These are phyloP conservation scores for Xestia c-nigrum DNA, from an alignment of 2,888 invertebrate species.

Conservation along the genomic window DNA sequence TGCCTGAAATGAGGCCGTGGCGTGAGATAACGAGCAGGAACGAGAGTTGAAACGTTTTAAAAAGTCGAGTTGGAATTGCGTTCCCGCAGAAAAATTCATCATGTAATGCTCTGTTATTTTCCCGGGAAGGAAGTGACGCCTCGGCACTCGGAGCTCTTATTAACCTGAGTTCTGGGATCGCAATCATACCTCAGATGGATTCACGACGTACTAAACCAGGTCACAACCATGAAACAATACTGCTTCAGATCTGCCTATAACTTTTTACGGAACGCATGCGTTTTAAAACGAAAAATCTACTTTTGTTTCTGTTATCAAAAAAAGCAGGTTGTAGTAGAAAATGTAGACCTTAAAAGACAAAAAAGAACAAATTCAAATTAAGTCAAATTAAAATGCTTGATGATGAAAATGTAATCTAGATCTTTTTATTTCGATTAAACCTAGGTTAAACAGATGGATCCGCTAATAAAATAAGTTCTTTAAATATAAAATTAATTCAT, in stretches of 20 bases:
- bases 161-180: conserved; percentile 78
- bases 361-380: not conserved
- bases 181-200: conserved; percentile 74
- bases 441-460: not conserved
- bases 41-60: conserved; percentile 76
- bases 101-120: conserved; percentile 72
- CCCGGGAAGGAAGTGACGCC: conserved; percentile 70
- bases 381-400: conserved; percentile 7
- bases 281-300: not conserved
- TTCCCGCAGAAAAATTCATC: conserved; percentile 70
- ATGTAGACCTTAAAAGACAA: not conserved
- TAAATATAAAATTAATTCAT: conserved; percentile 1
- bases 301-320: not conserved
- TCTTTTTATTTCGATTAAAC: conserved; percentile 4
- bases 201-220: conserved; percentile 69
- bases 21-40: conserved; percentile 86
- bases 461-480: not conserved
- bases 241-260: conserved; percentile 32
- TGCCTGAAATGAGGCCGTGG: conserved; percentile 84
- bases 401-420: not conserved
- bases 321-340: not conserved
- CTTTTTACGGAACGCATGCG: not conserved
- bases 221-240: conserved; percentile 77
- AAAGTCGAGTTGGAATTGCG: conserved; percentile 69
- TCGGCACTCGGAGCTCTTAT: conserved; percentile 74